Evolutionary conservation across 2,797 vertebrate genomes (phyloP).

Genomic region (Channallabes apus): DNA sequence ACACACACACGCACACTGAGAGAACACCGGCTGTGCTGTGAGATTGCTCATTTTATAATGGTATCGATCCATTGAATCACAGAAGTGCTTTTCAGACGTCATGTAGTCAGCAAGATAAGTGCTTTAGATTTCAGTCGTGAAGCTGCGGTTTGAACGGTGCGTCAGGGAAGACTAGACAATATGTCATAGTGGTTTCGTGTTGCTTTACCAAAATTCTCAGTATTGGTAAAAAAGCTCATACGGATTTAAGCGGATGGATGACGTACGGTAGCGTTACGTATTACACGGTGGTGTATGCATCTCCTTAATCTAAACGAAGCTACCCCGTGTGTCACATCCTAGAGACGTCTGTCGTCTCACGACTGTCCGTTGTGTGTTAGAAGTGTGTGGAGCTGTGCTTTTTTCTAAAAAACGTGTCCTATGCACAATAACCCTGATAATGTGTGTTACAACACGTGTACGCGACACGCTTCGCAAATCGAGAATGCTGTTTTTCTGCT

Average conservation of each 20-base stretch:
- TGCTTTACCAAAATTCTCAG: slow-evolving; percentile 17
- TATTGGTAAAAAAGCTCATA: slow-evolving; percentile 8
- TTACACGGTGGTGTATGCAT: not conserved
- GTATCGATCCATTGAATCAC: slow-evolving; percentile 66
- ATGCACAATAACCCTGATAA: not conserved
- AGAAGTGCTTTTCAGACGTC: slow-evolving; percentile 58
- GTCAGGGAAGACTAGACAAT: not conserved
- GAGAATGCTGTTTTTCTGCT: not conserved
- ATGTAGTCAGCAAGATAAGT: slow-evolving; percentile 60
- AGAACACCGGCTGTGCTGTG: slow-evolving; percentile 28
- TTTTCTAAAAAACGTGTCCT: not conserved
- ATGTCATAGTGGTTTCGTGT: slow-evolving; percentile 4
- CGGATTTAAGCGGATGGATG: not conserved
- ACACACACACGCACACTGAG: slow-evolving; percentile 5
- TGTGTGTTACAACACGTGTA: not conserved
- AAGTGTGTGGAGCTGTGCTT: not conserved
- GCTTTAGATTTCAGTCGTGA: slow-evolving; percentile 37
- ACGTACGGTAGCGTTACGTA: no score
- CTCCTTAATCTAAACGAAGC: slow-evolving; percentile 5
- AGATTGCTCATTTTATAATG: slow-evolving; percentile 68
- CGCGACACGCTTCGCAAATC: not conserved
- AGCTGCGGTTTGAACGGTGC: slow-evolving; percentile 17
- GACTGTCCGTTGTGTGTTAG: not conserved
- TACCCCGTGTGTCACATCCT: not conserved
- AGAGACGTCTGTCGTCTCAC: not conserved